Evolutionary conservation across 1,140 invertebrate genomes (phyloP).

Genomic region (Steinernema khuongi): DNA sequence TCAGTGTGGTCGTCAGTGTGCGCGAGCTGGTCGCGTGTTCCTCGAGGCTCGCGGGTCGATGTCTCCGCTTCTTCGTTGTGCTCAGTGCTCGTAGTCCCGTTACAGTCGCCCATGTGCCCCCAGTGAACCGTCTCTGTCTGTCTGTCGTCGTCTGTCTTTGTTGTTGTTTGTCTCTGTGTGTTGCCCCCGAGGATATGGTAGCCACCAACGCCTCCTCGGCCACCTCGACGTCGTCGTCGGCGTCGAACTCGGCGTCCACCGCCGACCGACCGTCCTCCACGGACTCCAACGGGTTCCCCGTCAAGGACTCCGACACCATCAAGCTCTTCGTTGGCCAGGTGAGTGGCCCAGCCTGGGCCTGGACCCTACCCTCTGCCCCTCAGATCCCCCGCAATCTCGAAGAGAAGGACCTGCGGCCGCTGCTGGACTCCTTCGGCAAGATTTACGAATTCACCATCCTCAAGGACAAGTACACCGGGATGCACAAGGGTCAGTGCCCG

Average conservation of each 20-base stretch:
- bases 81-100: too few species aligned
- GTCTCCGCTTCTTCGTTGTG: too few species aligned
- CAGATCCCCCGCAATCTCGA: constrained; percentile 83
- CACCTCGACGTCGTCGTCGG: constrained; percentile 1
- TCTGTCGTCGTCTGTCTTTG: background rate
- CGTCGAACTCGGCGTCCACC: background rate
- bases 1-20: too few species aligned
- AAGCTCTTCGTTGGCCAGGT: constrained; percentile 58
- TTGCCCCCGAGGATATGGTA: background rate
- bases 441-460: constrained; percentile 88
- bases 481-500: constrained; percentile 88
- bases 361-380: constrained; percentile 19
- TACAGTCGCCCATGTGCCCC: too few species aligned
- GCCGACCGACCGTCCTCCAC: constrained; percentile 44
- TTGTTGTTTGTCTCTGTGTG: constrained; percentile 8
- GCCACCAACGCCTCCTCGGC: constrained; percentile 1
- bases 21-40: too few species aligned
- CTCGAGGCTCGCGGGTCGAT: too few species aligned
- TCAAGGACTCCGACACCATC: constrained; percentile 54
- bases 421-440: constrained; percentile 85
- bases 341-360: constrained; percentile 1
- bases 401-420: constrained; percentile 78
- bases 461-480: constrained; percentile 84
- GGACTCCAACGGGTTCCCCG: constrained; percentile 57
- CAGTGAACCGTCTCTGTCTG: too few species aligned